phyloP scores from a whole-genome alignment of 2,888 invertebrate species.

The Nomada flava region DNA sequence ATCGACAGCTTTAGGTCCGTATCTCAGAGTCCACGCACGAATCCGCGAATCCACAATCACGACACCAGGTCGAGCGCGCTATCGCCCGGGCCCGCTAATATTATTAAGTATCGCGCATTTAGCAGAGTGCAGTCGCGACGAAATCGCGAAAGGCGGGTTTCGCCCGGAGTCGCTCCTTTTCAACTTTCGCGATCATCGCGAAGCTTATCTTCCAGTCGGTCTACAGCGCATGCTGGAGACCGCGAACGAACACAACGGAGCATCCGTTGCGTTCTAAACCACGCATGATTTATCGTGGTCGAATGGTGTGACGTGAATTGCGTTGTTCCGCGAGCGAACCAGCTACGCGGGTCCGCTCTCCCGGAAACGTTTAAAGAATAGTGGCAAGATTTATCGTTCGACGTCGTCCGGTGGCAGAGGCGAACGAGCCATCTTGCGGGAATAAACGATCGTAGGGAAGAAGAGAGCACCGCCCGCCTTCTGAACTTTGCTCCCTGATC shows the following conservation, averaged over 20 bases:
- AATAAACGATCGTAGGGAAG: slow-evolving; percentile 25
- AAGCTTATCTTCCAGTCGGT: too few species aligned
- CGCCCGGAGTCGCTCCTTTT: slow-evolving; percentile 18
- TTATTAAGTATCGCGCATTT: slow-evolving; percentile 30
- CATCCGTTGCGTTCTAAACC: slow-evolving; percentile 64
- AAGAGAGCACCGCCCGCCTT: slow-evolving; percentile 22
- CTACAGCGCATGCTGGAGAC: slow-evolving; percentile 27
- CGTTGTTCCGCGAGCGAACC: slow-evolving; percentile 17
- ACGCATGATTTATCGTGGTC: slow-evolving; percentile 67
- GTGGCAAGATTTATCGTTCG: slow-evolving; percentile 29
- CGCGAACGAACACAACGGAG: slow-evolving; percentile 31
- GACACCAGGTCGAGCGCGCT: slow-evolving; percentile 30
- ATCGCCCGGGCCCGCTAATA: slow-evolving; percentile 8
- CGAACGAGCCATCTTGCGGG: slow-evolving; percentile 18
- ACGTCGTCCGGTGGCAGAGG: slow-evolving; percentile 26
- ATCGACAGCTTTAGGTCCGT: slow-evolving; percentile 52
- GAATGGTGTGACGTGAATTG: slow-evolving; percentile 22
- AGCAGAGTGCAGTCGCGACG: slow-evolving; percentile 46
- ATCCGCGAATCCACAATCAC: slow-evolving; percentile 29
- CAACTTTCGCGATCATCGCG: not conserved
- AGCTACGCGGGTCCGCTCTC: slow-evolving; percentile 31
- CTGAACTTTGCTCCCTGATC: slow-evolving; percentile 42
- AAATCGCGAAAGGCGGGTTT: slow-evolving; percentile 47
- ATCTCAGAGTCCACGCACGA: slow-evolving; percentile 41
- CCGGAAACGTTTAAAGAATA: slow-evolving; percentile 42